Conservation (phyloP, 1,140 invertebrate species). For the Aphidius gifuensis region DNA sequence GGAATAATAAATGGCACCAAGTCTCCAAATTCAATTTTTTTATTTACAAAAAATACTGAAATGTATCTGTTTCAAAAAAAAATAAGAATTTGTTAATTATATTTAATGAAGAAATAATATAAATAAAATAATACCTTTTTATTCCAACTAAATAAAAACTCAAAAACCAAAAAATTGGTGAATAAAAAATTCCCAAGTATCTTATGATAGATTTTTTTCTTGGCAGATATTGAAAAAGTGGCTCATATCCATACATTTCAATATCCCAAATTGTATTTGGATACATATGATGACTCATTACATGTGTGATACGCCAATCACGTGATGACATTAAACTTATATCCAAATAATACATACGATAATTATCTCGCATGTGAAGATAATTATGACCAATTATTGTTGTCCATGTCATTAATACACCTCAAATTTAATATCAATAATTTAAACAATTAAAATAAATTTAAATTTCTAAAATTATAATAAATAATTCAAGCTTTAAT, state of each 20-base stretch:
- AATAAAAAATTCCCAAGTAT: slow-evolving; percentile 53
- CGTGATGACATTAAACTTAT: slow-evolving; percentile 65
- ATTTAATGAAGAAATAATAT: no score
- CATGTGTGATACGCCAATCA: slow-evolving; percentile 75
- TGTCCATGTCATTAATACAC: slow-evolving; percentile 58
- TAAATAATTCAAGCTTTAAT: no score
- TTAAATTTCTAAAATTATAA: no score
- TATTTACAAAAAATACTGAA: slow-evolving; percentile 17
- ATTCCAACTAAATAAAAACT: slow-evolving; percentile 48
- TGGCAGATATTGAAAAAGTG: slow-evolving; percentile 68
- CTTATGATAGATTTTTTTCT: slow-evolving; percentile 38
- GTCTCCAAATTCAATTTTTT: slow-evolving; percentile 38
- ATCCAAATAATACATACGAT: slow-evolving; percentile 80
- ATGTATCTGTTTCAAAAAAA: slow-evolving; percentile 37
- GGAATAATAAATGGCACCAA: slow-evolving; percentile 57
- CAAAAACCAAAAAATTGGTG: slow-evolving; percentile 54
- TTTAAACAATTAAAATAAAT: no score
- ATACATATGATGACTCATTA: slow-evolving; percentile 76
- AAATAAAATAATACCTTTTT: slow-evolving; percentile 47
- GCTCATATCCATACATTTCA: slow-evolving; percentile 70
- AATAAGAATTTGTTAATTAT: no score
- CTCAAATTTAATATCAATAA: slow-evolving; percentile 42
- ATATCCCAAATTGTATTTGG: slow-evolving; percentile 76
- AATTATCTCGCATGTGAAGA: slow-evolving; percentile 75
- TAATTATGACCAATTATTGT: slow-evolving; percentile 74